A percentile compares a stretch with the other conserved stretches of the same genome.
Evolutionary conservation across 2,113 vertebrate species (phyloP).

Genomic region (Thinocorus orbignyianus): DNA sequence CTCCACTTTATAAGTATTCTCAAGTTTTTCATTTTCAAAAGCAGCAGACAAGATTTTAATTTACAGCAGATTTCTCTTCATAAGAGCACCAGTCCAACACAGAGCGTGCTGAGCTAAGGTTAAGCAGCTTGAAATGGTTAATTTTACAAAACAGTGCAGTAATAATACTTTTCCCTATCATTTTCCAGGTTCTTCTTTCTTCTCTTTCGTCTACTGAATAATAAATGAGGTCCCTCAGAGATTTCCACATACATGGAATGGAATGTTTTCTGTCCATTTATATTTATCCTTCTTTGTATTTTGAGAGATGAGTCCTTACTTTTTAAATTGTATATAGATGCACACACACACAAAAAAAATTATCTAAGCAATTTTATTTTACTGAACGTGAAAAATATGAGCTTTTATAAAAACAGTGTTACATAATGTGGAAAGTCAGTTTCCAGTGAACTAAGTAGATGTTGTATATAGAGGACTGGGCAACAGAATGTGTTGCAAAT

Average conservation of each 20-base stretch:
- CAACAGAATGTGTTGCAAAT: not conserved
- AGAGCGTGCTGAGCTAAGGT: not conserved
- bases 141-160: not conserved
- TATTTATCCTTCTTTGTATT: not conserved
- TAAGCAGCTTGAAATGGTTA: constrained; percentile 34
- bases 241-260: not conserved
- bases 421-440: not conserved
- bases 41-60: constrained; percentile 14
- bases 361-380: not conserved
- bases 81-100: not conserved
- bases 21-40: constrained; percentile 30
- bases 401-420: not conserved
- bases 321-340: not conserved
- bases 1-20: not conserved
- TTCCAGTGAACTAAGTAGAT: not conserved
- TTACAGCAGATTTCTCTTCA: constrained; percentile 24
- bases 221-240: not conserved
- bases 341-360: not conserved
- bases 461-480: not conserved
- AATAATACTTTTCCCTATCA: not conserved
- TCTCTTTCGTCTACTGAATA: constrained; percentile 3
- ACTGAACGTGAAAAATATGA: not conserved
- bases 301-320: not conserved
- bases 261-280: not conserved
- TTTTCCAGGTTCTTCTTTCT: not conserved